Evolutionary conservation across 2,888 invertebrate genomes (phyloP), one percentile per base, ranked within the genome.

Genomic region (Pilophorus perplexus): DNA sequence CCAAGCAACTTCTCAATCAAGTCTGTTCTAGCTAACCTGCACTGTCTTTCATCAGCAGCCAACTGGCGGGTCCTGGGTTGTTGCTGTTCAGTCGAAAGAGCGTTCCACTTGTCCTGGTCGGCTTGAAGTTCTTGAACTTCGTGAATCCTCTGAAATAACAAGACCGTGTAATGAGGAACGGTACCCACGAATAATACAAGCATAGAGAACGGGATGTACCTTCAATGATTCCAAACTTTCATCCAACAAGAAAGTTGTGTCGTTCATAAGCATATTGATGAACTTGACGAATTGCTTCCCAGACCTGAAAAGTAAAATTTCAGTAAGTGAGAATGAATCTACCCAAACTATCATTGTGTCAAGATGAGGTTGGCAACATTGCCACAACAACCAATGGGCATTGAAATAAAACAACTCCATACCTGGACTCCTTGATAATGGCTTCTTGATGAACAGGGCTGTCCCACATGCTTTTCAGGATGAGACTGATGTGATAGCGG

Each of bases 251-350:
- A 95, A 97, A 60, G 96, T 97, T 20, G 95, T 97, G 78, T 97
- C 97, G 76, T 97, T 97, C 93, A 97, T 97, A 72, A 97, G 79
- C 95, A 97, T 93, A 78, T 97, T 97, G 72, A 96, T 87, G 76
- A 97, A 97, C 74, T 94, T 92, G 5, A 97, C 94, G 79, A 97
- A 97, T 78, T 94, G 93, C 70, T 88, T 90, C 22, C 93, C 93
- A 67, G 86, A 87, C 68, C 89, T 87, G 69, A 37, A 72, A 71
- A 67, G 33, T 33, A 8, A 6, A 33, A 33, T 8, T 8, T 8
- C 6, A 12, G 12, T 33, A 12, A 8, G 33, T 33, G 33, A 33
- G 12, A 33, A 33, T 12, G 6, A 33, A 33, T 33, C 12, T 33
- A n/a, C n/a, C n/a, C n/a, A n/a, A n/a, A n/a, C n/a, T n/a, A n/a